Percentiles rank a stretch among this genome's conserved stretches.
Evolutionary conservation across 2,888 invertebrate species (phyloP).

Genomic region (Sphaerophoria rueppellii): DNA sequence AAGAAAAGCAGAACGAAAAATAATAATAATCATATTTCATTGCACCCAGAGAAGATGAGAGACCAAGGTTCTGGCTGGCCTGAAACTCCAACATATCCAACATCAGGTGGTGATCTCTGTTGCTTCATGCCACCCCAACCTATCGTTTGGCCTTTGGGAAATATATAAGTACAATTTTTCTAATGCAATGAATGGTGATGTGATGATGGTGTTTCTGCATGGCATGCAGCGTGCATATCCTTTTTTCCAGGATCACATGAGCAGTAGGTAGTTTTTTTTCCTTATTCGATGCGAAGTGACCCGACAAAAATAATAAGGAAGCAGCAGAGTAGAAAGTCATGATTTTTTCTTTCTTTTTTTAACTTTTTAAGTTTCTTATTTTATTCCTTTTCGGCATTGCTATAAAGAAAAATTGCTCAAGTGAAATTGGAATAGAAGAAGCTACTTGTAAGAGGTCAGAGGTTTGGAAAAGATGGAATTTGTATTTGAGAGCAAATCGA

Average conservation of each 20-base stretch:
- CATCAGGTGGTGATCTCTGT: conserved; percentile 62
- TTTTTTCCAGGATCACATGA: conserved; percentile 4
- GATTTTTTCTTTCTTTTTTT: neutral
- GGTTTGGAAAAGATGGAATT: conserved; percentile 41
- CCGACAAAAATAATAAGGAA: conserved; percentile 68
- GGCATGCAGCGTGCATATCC: conserved; percentile 15
- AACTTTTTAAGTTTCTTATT: neutral
- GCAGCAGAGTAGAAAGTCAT: conserved; percentile 57
- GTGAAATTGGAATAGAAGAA: conserved; percentile 60
- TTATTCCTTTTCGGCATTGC: conserved; percentile 25
- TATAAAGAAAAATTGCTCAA: conserved; percentile 35
- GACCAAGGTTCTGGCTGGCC: neutral
- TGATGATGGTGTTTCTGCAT: conserved; percentile 4
- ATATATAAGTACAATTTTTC: conserved; percentile 34
- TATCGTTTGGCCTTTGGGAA: neutral
- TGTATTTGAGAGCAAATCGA: conserved; percentile 60
- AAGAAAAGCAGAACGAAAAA: conserved; percentile 25
- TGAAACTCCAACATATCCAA: conserved; percentile 21
- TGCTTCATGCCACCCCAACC: conserved; percentile 23
- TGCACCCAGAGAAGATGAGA: conserved; percentile 25
- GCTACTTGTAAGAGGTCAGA: conserved; percentile 34
- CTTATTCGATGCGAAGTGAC: conserved; percentile 65
- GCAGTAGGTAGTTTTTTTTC: conserved; percentile 8
- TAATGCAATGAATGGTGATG: conserved; percentile 41
- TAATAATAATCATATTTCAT: conserved; percentile 57